Base-by-base conservation (phyloP, 1,140 invertebrate species). In the Diorhabda elongata region DNA sequence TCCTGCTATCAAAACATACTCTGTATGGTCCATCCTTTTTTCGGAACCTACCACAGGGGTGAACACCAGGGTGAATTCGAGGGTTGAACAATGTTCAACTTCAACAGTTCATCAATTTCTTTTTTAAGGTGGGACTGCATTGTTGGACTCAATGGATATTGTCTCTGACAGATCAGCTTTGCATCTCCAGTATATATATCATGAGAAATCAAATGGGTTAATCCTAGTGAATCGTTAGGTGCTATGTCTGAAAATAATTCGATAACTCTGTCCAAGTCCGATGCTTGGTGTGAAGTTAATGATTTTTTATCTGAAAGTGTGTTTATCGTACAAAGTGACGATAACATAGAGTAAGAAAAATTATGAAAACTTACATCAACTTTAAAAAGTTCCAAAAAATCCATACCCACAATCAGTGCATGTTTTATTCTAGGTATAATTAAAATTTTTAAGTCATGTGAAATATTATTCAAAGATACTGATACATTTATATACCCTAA, bases 21-120 rank as follows among this genome's bases (percentile, higher is more conserved):
- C 77, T 57, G 6, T 70, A 75, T 6, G 67, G 71, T 70, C 58
- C 74, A 59, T 2, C 57, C 5, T 45, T n/a, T 65, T 78, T 44
- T 47, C n/a, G 57, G 56, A 66, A 66, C 56, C 2, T 47, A 43
- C 64, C 64, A 66, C 8, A 66, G 42, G 26, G 64, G 41, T 9
- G 56, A 58, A 59, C 57, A 43, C 56, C 64, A 66, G 9, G 56
- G 56, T n/a, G 26, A 58, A 9, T 66, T n/a, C 9, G 64, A 66
- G 44, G 41, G 56, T 66, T 59, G 56, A 44, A 66, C 59, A 4
- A 66, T 26, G 3, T 66, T 66, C 3, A 66, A 42, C 9, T 44
- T 42, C 5, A 66, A 42, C 41, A 66, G 52, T 41, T 66, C 64
- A 5, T 66, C 57, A 11, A 66, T 59, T 66, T 66, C 64, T 11